Evolutionary conservation across 2,797 vertebrate genomes (phyloP), one percentile per base, ranked within the genome.

Genomic region (Takifugu ocellatus): DNA sequence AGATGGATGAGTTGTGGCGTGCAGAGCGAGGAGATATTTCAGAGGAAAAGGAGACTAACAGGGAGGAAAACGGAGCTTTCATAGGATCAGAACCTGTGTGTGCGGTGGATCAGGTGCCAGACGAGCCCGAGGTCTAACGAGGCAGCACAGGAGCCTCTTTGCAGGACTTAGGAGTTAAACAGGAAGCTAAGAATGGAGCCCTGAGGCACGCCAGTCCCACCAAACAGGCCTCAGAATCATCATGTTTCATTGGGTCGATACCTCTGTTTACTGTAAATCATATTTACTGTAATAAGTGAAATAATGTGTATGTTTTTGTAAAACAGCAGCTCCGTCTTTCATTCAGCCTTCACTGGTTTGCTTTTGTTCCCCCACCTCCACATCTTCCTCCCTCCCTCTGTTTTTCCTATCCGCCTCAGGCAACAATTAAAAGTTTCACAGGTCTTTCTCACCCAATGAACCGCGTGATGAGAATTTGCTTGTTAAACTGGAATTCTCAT

Each of bases 361-460:
- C 51, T 46, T 39, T 39, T 39, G 36, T 39, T 39, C 36, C 11
- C n/a, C 43, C 43, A 17, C n/a, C 33, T 67, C 14, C 33, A 25
- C 21, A 33, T 11, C 49, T 64, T 62, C 39, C 3, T 54, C 50
- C 42, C 21, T 21, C 15, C 25, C 55, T 36, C 1, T 47, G 36
- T 31, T 25, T 29, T 47, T 25, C 51, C 54, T 63, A 29, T 54
- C 65, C 29, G 68, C 49, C 60, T 72, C 53, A 65, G 79, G 89
- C 82, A 84, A 88, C 83, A 90, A 87, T 88, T 89, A 89, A 88
- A 89, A 85, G 79, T 85, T 90, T 86, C 69, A 62, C 69, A 59
- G 72, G 66, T 81, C 56, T 88, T 81, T 89, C 75, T 87, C 81
- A 79, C 63, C 78, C 86, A 87, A 57, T 88, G 84, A 90, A 73